Base-by-base conservation (phyloP, 2,888 invertebrate genomes). In the Augiades crinisus region DNA sequence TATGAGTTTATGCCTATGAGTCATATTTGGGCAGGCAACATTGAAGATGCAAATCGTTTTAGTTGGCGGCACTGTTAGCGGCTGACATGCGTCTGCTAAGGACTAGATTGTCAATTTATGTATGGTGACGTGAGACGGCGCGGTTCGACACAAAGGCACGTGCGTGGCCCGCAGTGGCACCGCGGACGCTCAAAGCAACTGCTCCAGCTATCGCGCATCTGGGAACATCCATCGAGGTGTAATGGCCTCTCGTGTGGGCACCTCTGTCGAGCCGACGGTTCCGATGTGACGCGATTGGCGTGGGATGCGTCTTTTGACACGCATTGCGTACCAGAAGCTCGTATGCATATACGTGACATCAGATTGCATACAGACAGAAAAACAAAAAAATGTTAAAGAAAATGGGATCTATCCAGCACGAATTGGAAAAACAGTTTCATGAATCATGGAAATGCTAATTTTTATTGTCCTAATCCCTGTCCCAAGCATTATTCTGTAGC, bases 211-310 rank as follows among this genome's bases (percentile, higher is more conserved):
- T 67, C 69, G 58, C 50, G 43, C 59, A 64, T 66, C 68, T 64
- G 63, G 68, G 68, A 77, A 73, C 75, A 68, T 73, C 76, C 75
- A 70, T 67, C 73, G 73, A 81, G 80, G 84, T 83, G 86, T 86
- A 86, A 87, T 82, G 78, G 81, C 76, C 70, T 70, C 65, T 58
- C 61, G 65, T 77, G 82, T 84, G 81, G 81, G 86, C 82, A 81
- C 81, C 83, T 81, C 81, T 77, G 75, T 81, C 65, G 71, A 73
- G 73, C 85, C 86, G 86, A 68, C 81, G 67, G 64, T 70, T 68
- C 70, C 66, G 68, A 72, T 70, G 67, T 76, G 78, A 76, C 72
- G 73, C 68, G 68, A 53, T 59, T 44, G 52, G 80, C 82, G 87
- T 86, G 78, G 85, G 86, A 75, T 62, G 80, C 60, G 60, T 59